Percentiles rank a stretch among this genome's conserved stretches.
These are phyloP conservation scores for Fringilla coelebs DNA, from an alignment of 2,797 vertebrate species.

Conservation along the genomic window DNA sequence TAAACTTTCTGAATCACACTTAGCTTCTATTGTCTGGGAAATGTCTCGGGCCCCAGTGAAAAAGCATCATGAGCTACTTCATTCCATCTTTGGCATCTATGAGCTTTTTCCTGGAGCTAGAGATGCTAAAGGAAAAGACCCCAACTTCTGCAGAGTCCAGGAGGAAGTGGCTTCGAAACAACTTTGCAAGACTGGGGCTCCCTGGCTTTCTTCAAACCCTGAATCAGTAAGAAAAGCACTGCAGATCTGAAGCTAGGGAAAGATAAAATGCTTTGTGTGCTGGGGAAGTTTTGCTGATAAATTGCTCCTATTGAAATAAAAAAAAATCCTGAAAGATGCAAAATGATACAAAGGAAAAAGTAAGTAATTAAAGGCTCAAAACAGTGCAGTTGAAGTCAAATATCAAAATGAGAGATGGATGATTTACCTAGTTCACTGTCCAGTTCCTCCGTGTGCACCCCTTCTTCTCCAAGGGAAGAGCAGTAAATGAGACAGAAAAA, in stretches of 20 bases:
- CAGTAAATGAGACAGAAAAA: conserved; percentile 78
- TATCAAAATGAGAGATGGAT: conserved; percentile 57
- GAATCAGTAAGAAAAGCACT: not conserved
- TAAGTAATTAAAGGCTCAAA: conserved; percentile 54
- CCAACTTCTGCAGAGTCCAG: not conserved
- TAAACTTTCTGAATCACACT: not conserved
- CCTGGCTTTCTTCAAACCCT: not conserved
- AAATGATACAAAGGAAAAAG: conserved; percentile 53
- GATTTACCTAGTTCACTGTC: conserved; percentile 97
- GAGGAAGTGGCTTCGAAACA: not conserved
- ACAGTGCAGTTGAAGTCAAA: conserved; percentile 48
- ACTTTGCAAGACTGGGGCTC: not conserved
- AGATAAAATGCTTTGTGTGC: not conserved
- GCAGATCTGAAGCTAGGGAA: not conserved
- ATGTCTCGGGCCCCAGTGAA: not conserved
- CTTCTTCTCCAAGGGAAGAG: conserved; percentile 90
- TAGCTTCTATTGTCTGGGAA: not conserved
- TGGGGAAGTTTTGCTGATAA: not conserved
- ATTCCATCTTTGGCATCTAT: not conserved
- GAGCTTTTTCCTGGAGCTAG: not conserved
- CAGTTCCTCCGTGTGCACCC: conserved; percentile 98
- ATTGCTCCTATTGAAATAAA: not conserved
- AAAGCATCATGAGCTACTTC: not conserved
- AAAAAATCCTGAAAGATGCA: conserved; percentile 13
- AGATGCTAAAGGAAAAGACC: not conserved